Evolutionary conservation across 2,888 invertebrate species (phyloP).

Genomic region (Callyntrura sp.): DNA sequence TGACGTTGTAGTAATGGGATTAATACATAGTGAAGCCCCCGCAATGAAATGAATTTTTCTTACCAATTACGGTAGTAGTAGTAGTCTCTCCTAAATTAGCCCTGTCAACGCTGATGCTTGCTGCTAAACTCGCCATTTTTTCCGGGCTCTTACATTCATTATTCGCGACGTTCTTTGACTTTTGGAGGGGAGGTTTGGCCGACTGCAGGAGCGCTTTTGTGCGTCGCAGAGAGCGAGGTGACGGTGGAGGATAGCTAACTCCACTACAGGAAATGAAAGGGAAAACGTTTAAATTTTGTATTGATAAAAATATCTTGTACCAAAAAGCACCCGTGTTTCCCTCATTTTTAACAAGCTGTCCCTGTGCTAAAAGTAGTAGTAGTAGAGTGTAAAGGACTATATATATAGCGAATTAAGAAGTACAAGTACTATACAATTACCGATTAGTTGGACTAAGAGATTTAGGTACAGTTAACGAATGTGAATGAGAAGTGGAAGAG

Average conservation of each 20-base stretch:
- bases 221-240: conserved; percentile 86
- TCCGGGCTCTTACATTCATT: conserved; percentile 81
- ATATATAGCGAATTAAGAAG: conserved; percentile 45
- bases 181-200: conserved; percentile 91
- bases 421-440: conserved; percentile 57
- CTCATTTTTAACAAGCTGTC: conserved; percentile 16
- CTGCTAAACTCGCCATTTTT: conserved; percentile 71
- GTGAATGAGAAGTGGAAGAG: conserved; percentile 86
- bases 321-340: not conserved
- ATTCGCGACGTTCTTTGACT: conserved; percentile 87
- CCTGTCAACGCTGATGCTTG: conserved; percentile 70
- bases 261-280: conserved; percentile 86
- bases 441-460: conserved; percentile 85
- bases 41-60: conserved; percentile 36
- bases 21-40: not conserved
- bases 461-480: conserved; percentile 86
- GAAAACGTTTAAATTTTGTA: not conserved
- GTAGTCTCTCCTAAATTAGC: conserved; percentile 50
- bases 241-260: conserved; percentile 93
- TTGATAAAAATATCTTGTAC: not conserved
- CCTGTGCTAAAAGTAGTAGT: too few species aligned
- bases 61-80: conserved; percentile 34
- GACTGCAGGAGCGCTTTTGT: conserved; percentile 84
- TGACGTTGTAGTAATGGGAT: not conserved
- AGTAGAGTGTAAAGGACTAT: not conserved